Evolutionary conservation across 2,113 vertebrate genomes (phyloP).

Genomic region (Sterrhoptilus dennistouni): DNA sequence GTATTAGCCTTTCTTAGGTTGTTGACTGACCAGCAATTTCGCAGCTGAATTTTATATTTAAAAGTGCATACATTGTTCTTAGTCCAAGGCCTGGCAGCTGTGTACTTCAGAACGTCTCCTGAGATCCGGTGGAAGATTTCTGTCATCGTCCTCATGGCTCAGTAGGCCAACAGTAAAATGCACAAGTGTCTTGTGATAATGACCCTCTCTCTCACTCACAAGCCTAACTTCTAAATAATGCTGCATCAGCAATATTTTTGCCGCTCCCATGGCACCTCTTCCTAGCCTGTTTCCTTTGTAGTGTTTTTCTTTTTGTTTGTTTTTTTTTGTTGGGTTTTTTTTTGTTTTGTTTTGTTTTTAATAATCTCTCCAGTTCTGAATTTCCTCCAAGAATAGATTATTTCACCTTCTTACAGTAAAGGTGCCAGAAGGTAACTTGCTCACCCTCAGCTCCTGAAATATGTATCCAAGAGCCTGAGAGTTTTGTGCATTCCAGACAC

Average conservation of each 20-base stretch:
- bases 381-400: neutral
- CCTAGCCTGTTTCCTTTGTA: neutral
- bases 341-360: rapidly evolving
- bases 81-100: neutral
- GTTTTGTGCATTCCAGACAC: neutral
- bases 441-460: neutral
- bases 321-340: no score
- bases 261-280: neutral
- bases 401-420: neutral
- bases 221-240: neutral
- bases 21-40: neutral
- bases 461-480: neutral
- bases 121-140: neutral
- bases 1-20: neutral
- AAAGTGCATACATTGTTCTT: neutral
- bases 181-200: neutral
- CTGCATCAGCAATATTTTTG: neutral
- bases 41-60: neutral
- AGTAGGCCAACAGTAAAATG: neutral
- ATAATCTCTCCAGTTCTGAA: neutral
- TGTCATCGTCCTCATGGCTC: neutral
- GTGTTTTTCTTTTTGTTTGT: neutral
- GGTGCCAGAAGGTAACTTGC: neutral
- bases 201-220: neutral
- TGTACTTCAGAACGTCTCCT: neutral